These are phyloP conservation scores for Notoglanidium macrostoma DNA, from an alignment of 2,797 vertebrate genomes.

Conservation along the genomic window DNA sequence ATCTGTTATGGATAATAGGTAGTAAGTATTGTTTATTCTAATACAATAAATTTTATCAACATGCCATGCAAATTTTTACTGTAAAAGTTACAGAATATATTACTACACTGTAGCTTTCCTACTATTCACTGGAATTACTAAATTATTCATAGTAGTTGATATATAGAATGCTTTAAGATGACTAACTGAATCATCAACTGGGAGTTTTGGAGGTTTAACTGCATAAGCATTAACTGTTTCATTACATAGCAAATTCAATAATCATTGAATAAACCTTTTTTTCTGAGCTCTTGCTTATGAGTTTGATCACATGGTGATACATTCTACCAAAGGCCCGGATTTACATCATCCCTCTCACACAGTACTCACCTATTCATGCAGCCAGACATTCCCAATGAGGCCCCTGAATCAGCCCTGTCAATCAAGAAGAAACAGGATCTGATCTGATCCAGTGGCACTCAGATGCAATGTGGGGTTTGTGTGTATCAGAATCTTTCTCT, in stretches of 20 bases:
- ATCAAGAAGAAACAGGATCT: slow-evolving; percentile 56
- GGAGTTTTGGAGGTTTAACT: background rate
- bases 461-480: slow-evolving; percentile 53
- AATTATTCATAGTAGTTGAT: background rate
- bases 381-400: slow-evolving; percentile 10
- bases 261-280: background rate
- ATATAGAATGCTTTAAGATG: background rate
- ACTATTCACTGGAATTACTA: background rate
- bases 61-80: background rate
- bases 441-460: slow-evolving; percentile 63
- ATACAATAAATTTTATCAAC: background rate
- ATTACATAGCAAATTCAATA: background rate
- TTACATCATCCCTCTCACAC: slow-evolving; percentile 47
- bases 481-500: slow-evolving; percentile 1
- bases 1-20: too few relatives aligned
- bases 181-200: background rate
- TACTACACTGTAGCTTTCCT: background rate
- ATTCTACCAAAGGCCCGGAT: slow-evolving; percentile 50
- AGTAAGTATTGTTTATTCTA: background rate
- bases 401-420: slow-evolving; percentile 64
- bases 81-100: background rate
- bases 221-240: background rate
- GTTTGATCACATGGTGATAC: slow-evolving; percentile 13
- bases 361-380: slow-evolving; percentile 29
- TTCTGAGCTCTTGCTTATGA: background rate